These are phyloP conservation scores for Lota lota DNA, from an alignment of 2,113 vertebrate species.

Conservation along the genomic window DNA sequence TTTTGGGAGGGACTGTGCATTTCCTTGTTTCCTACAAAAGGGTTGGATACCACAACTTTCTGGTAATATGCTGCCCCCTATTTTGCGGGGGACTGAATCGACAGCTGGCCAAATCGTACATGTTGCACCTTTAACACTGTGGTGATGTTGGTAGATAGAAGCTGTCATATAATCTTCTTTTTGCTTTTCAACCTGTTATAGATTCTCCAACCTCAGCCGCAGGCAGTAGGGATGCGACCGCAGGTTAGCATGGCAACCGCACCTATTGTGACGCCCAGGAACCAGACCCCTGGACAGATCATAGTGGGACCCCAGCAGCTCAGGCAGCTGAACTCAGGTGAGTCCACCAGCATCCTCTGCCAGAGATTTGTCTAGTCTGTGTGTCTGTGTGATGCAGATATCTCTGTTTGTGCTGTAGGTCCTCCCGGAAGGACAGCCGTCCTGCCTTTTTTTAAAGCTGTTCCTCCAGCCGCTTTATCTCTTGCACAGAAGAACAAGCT, in stretches of 20 bases:
- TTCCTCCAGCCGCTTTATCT: constrained; percentile 74
- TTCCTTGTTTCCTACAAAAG: no score
- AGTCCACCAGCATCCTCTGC: constrained; percentile 86
- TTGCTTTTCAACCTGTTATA: constrained; percentile 14
- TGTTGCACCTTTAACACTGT: no score
- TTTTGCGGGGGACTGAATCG: no score
- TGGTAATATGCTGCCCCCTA: no score
- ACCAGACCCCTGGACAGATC: constrained; percentile 84
- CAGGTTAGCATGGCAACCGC: constrained; percentile 86
- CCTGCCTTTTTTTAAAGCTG: constrained; percentile 78
- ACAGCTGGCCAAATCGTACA: no score
- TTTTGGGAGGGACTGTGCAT: no score
- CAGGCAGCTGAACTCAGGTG: constrained; percentile 62
- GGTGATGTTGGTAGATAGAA: no score
- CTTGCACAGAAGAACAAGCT: constrained; percentile 86
- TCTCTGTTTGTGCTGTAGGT: constrained; percentile 62
- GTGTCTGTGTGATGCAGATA: background rate
- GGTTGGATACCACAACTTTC: no score
- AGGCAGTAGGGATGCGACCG: constrained; percentile 84
- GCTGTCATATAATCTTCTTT: no score
- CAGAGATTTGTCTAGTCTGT: background rate
- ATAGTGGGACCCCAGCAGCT: constrained; percentile 82
- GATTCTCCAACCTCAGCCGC: constrained; percentile 87
- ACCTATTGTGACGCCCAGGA: constrained; percentile 85
- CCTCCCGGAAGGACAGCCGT: constrained; percentile 81